Conservation (phyloP, 37 sponge, comb jelly and placozoan species). For the Bolinopsis microptera region DNA sequence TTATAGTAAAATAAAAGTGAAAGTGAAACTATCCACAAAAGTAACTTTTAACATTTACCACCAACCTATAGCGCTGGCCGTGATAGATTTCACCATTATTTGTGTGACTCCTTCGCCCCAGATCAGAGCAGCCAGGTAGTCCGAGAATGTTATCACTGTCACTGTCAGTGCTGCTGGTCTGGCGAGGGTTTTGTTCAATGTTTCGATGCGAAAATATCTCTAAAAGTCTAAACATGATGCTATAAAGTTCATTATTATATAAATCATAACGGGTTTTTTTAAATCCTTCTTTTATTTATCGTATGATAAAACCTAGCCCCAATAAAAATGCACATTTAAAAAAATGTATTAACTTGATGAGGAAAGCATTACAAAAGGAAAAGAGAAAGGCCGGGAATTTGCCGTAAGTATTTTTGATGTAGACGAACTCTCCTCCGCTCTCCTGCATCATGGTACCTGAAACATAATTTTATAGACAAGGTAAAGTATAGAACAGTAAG, state of each 20-base stretch:
- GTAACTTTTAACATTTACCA: background rate
- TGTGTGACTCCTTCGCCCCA: background rate
- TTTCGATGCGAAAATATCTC: no score
- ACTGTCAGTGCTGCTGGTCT: background rate
- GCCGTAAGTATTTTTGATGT: conserved; percentile 1
- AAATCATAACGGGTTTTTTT: no score
- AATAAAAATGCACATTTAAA: no score
- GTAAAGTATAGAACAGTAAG: no score
- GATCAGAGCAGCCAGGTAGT: background rate
- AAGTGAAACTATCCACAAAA: background rate
- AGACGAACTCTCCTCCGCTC: conserved; percentile 32
- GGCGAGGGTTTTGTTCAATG: no score
- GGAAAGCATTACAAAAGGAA: conserved; percentile 28
- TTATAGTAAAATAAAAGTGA: background rate
- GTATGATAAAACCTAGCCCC: no score
- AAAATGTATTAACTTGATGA: conserved; percentile 22
- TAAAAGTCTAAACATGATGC: no score
- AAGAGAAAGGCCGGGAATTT: conserved; percentile 17
- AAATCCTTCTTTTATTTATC: no score
- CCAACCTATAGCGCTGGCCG: background rate
- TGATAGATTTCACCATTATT: background rate
- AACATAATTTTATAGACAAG: background rate
- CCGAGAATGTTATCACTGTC: background rate
- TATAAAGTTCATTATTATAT: no score
- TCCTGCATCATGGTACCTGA: background rate